Conservation (phyloP, 92 coral and sea anemone genomes). For the Umimayanthus chanpuru region DNA sequence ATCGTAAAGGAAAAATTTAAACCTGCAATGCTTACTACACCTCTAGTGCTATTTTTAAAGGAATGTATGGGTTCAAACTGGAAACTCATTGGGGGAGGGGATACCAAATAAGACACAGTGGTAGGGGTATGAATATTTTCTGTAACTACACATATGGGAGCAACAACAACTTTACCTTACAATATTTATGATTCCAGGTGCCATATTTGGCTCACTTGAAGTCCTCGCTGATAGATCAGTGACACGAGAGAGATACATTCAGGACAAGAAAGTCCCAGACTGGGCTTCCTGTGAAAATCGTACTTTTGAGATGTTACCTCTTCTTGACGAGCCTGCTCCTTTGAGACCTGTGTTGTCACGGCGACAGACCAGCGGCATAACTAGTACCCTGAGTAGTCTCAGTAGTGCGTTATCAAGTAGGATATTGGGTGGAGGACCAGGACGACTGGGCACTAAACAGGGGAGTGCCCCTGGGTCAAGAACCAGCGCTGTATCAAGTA, state of each 20-base stretch:
- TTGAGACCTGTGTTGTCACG: conserved; percentile 82
- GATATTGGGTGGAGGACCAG: conserved; percentile 70
- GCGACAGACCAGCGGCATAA: conserved; percentile 90
- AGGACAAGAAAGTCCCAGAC: conserved; percentile 88
- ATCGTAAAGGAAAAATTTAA: too few relatives aligned
- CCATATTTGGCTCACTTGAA: conserved; percentile 96
- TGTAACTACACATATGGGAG: background rate
- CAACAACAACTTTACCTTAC: background rate
- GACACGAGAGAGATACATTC: conserved; percentile 74
- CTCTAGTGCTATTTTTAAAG: too few relatives aligned
- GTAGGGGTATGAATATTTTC: background rate
- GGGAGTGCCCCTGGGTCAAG: conserved; percentile 29
- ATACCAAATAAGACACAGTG: background rate
- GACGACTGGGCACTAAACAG: conserved; percentile 32
- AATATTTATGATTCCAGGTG: conserved; percentile 61
- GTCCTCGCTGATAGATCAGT: conserved; percentile 95
- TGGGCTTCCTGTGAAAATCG: conserved; percentile 85
- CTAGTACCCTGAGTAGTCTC: conserved; percentile 83
- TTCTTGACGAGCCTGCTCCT: conserved; percentile 65
- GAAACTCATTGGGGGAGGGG: too few relatives aligned
- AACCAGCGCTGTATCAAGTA: conserved; percentile 3
- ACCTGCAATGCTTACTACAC: too few relatives aligned
- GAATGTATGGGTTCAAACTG: too few relatives aligned
- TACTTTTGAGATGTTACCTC: conserved; percentile 63
- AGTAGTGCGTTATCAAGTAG: conserved; percentile 87